Base-by-base conservation (phyloP, 2,113 vertebrate genomes). In the Chrysochloris asiatica region DNA sequence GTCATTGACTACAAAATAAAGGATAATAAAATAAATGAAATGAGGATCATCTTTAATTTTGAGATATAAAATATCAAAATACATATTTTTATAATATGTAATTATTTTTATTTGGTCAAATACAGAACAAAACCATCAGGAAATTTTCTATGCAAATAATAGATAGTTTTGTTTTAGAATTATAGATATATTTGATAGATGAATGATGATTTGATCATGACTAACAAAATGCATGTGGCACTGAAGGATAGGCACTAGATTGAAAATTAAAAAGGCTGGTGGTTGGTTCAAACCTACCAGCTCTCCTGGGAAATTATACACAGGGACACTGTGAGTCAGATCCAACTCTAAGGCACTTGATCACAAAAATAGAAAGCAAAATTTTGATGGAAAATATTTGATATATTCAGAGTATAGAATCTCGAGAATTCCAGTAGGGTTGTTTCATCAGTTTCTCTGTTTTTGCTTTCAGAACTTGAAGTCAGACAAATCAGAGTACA, bases 51-150 rank as follows among this genome's bases (percentile, higher is more conserved):
- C 30, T 21, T 93, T 67, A 83, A 88, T 28, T 24, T 36, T 81
- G 38, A 48, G 26, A 84, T 36, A 77, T 87, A 38, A 87, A 86
- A 63, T 47, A 76, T 63, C 14, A 86, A 85, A 86, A 47, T 83
- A 36, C n/a, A n/a, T 17, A 43, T 56, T 77, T 73, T 88, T 8
- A 82, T 47, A 63, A 48, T 80, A 47, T 83, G 6, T 71, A 50
- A 83, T 69, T 61, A 24, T 65, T 90, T 94, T 77, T 33, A 72
- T 88, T 36, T 0, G 4, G 72, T 80, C 47, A 30, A 30, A 81
- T 56, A 75, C 26, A 73, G 24, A 83, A 21, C 71, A 83, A 75
- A 93, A 71, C 59, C 38, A 89, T 17, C 6, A 12, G 67, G n/a
- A 86, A 73, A 28, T 1, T 17, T 67, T 85, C 71, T 72, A 1